These are phyloP conservation scores for Chironomus tentans DNA, from an alignment of 2,888 invertebrate species.

Conservation along the genomic window DNA sequence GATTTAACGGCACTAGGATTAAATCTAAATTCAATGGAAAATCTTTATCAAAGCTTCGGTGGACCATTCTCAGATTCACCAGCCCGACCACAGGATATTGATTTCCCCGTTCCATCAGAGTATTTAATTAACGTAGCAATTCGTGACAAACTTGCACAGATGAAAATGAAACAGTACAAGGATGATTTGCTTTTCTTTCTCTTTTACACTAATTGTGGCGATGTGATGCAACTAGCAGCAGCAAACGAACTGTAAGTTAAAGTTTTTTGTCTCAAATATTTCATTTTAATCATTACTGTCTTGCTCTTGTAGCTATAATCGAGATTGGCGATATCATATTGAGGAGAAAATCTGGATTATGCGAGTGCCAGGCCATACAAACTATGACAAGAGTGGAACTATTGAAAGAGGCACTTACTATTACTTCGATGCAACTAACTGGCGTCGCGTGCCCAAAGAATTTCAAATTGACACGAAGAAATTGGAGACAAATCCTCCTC, in stretches of 20 bases:
- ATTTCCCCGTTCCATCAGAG: slow-evolving; percentile 96
- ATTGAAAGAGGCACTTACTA: slow-evolving; percentile 99
- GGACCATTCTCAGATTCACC: slow-evolving; percentile 98
- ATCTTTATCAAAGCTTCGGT: slow-evolving; percentile 95
- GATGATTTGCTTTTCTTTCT: slow-evolving; percentile 98
- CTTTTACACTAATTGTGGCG: slow-evolving; percentile 98
- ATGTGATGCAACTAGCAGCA: slow-evolving; percentile 94
- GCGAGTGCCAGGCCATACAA: slow-evolving; percentile 89
- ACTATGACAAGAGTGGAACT: slow-evolving; percentile 88
- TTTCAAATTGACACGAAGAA: slow-evolving; percentile 99
- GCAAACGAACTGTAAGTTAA: slow-evolving; percentile 95
- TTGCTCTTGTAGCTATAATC: slow-evolving; percentile 63
- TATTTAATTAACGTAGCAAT: slow-evolving; percentile 96
- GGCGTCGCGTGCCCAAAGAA: slow-evolving; percentile 98
- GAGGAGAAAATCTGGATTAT: slow-evolving; percentile 99
- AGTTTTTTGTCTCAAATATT: too few relatives aligned
- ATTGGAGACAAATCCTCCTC: slow-evolving; percentile 58
- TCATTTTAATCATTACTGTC: not conserved
- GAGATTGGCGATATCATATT: slow-evolving; percentile 99
- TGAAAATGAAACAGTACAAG: slow-evolving; percentile 91
- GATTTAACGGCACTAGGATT: slow-evolving; percentile 96
- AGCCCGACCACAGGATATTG: slow-evolving; percentile 96
- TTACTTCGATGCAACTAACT: slow-evolving; percentile 98
- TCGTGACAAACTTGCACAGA: slow-evolving; percentile 88
- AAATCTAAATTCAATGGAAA: slow-evolving; percentile 96